Percentiles rank a stretch among this genome's conserved stretches.
Conservation (phyloP, 2,113 vertebrate species). For the Myotis davidii region DNA sequence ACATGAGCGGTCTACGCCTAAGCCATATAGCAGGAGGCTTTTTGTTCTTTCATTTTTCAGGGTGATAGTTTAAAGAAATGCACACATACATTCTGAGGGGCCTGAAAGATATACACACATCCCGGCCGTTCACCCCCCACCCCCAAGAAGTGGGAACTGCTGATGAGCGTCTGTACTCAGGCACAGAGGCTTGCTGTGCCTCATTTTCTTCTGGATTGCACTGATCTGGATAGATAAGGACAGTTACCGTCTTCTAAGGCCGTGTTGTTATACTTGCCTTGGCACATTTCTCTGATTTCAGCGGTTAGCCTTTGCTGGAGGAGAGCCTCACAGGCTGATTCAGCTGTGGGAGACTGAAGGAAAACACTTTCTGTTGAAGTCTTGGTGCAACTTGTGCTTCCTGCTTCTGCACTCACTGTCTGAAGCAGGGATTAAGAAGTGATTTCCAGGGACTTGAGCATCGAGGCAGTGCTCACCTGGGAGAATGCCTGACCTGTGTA, state of each 20-base stretch:
- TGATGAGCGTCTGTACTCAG: background rate
- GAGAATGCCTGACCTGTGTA: rapidly evolving
- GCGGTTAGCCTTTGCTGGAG: background rate
- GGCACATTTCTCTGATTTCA: background rate
- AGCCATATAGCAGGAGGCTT: background rate
- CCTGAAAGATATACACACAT: rapidly evolving
- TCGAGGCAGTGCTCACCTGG: background rate
- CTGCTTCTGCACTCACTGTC: background rate
- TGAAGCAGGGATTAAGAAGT: background rate
- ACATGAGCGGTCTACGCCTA: background rate
- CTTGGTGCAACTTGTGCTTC: background rate
- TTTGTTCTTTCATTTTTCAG: background rate
- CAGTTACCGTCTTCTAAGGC: background rate
- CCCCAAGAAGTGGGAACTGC: too few species aligned
- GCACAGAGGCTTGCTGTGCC: background rate
- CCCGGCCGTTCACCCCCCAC: rapidly evolving
- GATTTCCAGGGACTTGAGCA: background rate
- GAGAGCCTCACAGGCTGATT: background rate
- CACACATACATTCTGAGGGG: background rate
- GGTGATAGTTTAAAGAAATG: background rate
- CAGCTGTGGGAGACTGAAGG: background rate
- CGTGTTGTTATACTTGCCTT: background rate
- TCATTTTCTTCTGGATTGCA: background rate
- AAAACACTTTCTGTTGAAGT: background rate
- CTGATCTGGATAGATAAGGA: background rate